Conservation (phyloP, 2,888 invertebrate genomes). For the Polylopha cassiicola region DNA sequence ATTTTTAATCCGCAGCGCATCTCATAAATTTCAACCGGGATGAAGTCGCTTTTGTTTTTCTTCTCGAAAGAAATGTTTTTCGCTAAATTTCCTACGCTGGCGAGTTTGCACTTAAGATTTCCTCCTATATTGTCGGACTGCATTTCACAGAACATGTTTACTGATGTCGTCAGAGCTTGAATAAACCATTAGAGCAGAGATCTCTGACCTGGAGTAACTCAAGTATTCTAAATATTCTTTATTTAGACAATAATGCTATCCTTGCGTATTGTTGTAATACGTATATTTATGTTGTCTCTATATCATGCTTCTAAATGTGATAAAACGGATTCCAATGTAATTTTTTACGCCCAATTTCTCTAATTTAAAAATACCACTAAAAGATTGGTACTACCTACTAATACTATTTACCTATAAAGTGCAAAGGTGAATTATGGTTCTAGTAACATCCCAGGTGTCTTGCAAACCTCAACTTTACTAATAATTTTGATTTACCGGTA, state of each 20-base stretch:
- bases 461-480: constrained; percentile 50
- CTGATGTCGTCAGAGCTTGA: too few relatives aligned
- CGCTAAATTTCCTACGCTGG: constrained; percentile 56
- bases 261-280: too few relatives aligned
- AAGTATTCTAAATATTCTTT: too few relatives aligned
- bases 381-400: background rate
- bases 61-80: constrained; percentile 63
- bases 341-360: too few relatives aligned
- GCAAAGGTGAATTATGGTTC: constrained; percentile 45
- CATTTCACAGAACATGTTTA: too few relatives aligned
- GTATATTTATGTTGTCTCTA: too few relatives aligned
- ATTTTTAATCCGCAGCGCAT: constrained; percentile 73
- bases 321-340: too few relatives aligned
- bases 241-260: too few relatives aligned
- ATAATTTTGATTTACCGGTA: constrained; percentile 61
- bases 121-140: constrained; percentile 48
- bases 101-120: constrained; percentile 31
- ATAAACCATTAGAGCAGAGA: too few relatives aligned
- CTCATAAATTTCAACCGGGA: constrained; percentile 70
- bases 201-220: too few relatives aligned
- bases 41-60: constrained; percentile 69
- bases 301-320: too few relatives aligned
- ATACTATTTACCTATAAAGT: constrained; percentile 8
- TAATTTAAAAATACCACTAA: too few relatives aligned
- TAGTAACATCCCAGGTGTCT: constrained; percentile 58